phyloP scores from a whole-genome alignment of 1,140 invertebrate genomes.

The Helicorthomorpha holstii region DNA sequence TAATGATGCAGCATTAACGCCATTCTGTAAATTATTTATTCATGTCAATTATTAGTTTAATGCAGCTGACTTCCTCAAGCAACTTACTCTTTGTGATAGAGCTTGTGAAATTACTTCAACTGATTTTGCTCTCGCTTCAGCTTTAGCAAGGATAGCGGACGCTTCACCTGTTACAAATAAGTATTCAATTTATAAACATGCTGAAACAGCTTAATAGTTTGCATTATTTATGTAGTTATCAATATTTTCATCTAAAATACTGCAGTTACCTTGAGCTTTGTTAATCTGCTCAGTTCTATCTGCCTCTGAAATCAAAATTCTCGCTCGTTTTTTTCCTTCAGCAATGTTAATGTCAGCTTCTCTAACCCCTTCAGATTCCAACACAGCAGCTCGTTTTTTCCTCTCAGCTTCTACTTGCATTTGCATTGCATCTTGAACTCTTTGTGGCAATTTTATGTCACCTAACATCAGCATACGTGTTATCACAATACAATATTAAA shows the following conservation, averaged over 20 bases:
- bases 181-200: background rate
- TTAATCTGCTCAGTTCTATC: slow-evolving; percentile 26
- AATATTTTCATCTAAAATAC: background rate
- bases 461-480: slow-evolving; percentile 31
- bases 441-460: slow-evolving; percentile 76
- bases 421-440: slow-evolving; percentile 98
- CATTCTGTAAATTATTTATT: slow-evolving; percentile 32
- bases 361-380: slow-evolving; percentile 85
- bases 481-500: background rate
- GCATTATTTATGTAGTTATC: background rate
- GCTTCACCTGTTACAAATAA: slow-evolving; percentile 48
- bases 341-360: slow-evolving; percentile 96
- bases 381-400: slow-evolving; percentile 84
- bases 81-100: slow-evolving; percentile 32
- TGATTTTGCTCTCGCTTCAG: slow-evolving; percentile 62
- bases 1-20: slow-evolving; percentile 75
- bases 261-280: slow-evolving; percentile 35
- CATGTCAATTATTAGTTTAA: slow-evolving; percentile 5
- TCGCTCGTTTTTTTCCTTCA: slow-evolving; percentile 77
- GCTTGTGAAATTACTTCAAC: slow-evolving; percentile 54
- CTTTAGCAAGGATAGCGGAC: slow-evolving; percentile 63
- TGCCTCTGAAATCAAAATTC: slow-evolving; percentile 72
- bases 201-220: background rate
- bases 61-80: slow-evolving; percentile 1
- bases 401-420: slow-evolving; percentile 99